phyloP scores from a whole-genome alignment of 2,888 invertebrate species.

The Maniola hyperantus region DNA sequence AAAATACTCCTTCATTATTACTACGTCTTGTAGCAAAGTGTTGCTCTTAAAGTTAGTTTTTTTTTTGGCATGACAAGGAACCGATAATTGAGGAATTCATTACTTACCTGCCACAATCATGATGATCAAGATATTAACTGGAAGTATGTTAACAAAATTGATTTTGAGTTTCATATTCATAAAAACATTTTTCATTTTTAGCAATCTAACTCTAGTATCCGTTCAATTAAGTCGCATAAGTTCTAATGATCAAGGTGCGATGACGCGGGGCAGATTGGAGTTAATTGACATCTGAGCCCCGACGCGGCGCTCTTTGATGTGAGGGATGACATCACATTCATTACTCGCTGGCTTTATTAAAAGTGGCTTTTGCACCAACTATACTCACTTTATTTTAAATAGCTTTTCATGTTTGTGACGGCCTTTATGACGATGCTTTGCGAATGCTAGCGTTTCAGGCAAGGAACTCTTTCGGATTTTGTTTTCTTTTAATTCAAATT shows the following conservation, averaged over 20 bases:
- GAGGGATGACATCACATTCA: constrained; percentile 37
- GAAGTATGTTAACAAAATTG: no score
- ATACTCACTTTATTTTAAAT: constrained; percentile 4
- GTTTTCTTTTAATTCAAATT: no score
- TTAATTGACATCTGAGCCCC: constrained; percentile 81
- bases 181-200: no score
- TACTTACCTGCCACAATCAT: no score
- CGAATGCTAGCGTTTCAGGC: not conserved
- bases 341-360: constrained; percentile 37
- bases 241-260: constrained; percentile 68
- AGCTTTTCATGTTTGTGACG: constrained; percentile 1
- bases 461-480: no score
- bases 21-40: no score
- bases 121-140: no score
- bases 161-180: no score
- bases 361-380: constrained; percentile 23
- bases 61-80: no score
- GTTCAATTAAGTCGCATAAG: constrained; percentile 24
- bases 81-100: no score
- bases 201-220: not conserved
- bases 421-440: not conserved
- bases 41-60: no score
- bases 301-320: constrained; percentile 46
- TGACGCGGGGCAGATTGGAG: constrained; percentile 81
- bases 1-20: no score